Evolutionary conservation across 35 echinoderm and acorn worm genomes (phyloP), one percentile per base, ranked within the genome.

Genomic region (Patiria miniata): DNA sequence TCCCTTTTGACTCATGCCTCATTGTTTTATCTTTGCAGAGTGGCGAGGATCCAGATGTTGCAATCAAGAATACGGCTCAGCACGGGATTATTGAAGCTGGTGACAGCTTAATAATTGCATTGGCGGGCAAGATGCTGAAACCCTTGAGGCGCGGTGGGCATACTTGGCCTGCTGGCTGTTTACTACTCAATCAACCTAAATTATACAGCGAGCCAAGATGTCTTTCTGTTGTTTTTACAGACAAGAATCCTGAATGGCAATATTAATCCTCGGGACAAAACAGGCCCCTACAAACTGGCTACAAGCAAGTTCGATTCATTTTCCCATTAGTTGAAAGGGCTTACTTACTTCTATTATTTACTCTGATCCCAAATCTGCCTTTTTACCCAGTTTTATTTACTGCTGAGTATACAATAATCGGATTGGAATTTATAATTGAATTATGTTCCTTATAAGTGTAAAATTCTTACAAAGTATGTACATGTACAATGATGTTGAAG

Each of bases 141-240:
- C 56, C 56, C 56, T 59, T 59, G 56, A 59, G 56, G 0, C 14
- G 56, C 7, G 56, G 56, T 59, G 56, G 56, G 7, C 56, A 59
- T 59, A 59, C 56, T 59, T 59, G 56, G 56, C 56, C 56, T 59
- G 56, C 56, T 59, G 56, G 56, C 56, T 59, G 56, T 59, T 59
- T 59, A 59, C 56, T 59, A 59, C 56, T 21, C 14, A 21, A 21
- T 59, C 56, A 59, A 59, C 56, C 56, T 59, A 5, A 59, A 59
- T 59, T 59, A 59, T 59, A 17, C 56, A 59, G 6, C 56, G 26
- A 23, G 56, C 56, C 56, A 59, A 59, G 56, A 59, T 59, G 56
- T 59, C 8, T 59, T 59, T 59, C 56, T 59, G 56, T 59, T 59
- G 56, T 59, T 59, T 59, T 21, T 59, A 59, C 56, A 59, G 56